Percentiles rank a stretch among this genome's conserved stretches.
Evolutionary conservation across 2,113 vertebrate species (phyloP).

Genomic region (Litocranius walleri): DNA sequence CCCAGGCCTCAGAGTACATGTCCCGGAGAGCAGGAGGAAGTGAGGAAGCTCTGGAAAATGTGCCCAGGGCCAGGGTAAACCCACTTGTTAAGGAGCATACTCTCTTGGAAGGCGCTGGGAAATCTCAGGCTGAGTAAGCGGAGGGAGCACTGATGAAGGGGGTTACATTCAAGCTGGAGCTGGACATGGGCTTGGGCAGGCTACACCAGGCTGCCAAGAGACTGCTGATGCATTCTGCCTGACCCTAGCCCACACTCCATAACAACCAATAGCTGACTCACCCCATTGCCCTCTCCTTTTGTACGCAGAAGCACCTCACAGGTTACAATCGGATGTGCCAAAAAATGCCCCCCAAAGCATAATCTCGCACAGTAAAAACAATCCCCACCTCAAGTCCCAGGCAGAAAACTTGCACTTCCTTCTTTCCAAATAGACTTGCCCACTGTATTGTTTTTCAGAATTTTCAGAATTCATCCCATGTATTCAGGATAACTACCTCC

Average conservation of each 20-base stretch:
- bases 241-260: background rate
- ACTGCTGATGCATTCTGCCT: background rate
- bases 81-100: background rate
- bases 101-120: rapidly evolving
- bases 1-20: rapidly evolving
- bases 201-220: background rate
- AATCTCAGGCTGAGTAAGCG: background rate
- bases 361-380: background rate
- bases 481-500: background rate
- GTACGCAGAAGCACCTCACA: background rate
- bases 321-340: background rate
- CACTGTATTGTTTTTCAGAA: background rate
- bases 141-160: rapidly evolving
- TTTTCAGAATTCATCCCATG: background rate
- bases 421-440: background rate
- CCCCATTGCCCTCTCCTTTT: background rate
- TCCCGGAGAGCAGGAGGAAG: background rate
- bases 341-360: background rate
- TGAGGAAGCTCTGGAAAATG: background rate
- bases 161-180: background rate
- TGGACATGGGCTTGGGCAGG: background rate
- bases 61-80: background rate
- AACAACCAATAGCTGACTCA: background rate
- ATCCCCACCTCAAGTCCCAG: background rate
- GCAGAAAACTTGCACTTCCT: background rate